These are phyloP conservation scores for Pristiophorus japonicus DNA, from an alignment of 2,113 vertebrate genomes.

Conservation along the genomic window DNA sequence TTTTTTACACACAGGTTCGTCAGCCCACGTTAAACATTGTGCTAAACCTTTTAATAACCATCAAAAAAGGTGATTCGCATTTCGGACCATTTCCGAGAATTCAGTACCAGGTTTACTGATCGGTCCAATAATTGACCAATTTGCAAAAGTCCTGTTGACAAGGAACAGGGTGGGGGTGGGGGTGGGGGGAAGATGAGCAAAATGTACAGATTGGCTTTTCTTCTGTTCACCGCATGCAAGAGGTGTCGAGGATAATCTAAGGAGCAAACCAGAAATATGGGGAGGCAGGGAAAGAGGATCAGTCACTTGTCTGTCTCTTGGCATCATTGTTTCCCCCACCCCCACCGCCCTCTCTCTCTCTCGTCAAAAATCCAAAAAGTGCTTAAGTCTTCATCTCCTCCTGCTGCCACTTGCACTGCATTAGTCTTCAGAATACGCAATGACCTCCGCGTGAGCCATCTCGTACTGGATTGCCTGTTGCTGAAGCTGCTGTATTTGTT, in stretches of 20 bases:
- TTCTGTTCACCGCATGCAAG: conserved; percentile 26
- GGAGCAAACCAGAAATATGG: conserved; percentile 11
- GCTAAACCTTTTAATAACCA: conserved; percentile 22
- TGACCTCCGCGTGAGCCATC: conserved; percentile 61
- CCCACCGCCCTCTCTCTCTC: no score
- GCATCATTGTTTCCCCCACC: background rate
- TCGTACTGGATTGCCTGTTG: conserved; percentile 78
- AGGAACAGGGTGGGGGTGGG: background rate
- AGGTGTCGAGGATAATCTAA: background rate
- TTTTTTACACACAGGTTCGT: background rate
- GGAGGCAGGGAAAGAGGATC: background rate
- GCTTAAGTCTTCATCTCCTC: conserved; percentile 10
- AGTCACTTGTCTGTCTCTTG: background rate
- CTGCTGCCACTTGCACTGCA: background rate
- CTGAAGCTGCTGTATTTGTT: conserved; percentile 84
- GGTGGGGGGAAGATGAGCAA: background rate
- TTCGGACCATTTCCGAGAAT: background rate
- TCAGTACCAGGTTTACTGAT: conserved; percentile 15
- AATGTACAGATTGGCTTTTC: conserved; percentile 22
- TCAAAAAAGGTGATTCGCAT: conserved; percentile 4
- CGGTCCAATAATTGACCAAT: background rate
- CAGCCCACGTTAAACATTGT: conserved; percentile 6
- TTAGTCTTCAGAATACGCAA: conserved; percentile 73
- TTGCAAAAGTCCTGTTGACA: background rate
- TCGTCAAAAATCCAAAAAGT: conserved; percentile 11